Evolutionary conservation across 64 coral and sea anemone genomes (phyloP), one percentile per base, ranked within the genome.

Genomic region (Pocillopora verrucosa): DNA sequence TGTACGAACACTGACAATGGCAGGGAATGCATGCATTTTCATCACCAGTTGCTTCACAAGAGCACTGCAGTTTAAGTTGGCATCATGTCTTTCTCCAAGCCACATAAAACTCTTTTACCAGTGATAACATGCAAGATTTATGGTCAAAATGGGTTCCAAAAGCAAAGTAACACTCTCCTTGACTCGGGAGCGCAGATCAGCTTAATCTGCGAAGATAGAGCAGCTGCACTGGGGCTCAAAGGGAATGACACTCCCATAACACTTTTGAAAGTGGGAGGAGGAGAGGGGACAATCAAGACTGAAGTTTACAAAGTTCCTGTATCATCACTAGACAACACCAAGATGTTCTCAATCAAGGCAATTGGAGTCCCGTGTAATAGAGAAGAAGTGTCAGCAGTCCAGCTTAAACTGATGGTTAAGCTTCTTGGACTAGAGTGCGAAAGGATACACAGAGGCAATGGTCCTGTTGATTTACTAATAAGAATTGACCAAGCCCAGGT

Each of bases 21-120:
- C 13, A 74, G 16, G 34, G 34, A 93, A 80, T 93, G 86, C 61
- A 12, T 12, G 1, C 20, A 80, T 14, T 88, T 37, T 25, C 91
- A 93, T 64, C 91, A 88, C 58, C 91, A 58, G 11, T 62, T 93
- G 63, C 67, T 93, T 35, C 86, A 93, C 65, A 74, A 81, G 37
- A 81, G 20, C 34, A 83, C 9, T 26, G 30, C 91, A 51, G 65
- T 87, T 3, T 58, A 22, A 35, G 36, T 92, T 24, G 76, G 84
- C 11, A 17, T 83, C 16, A 65, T 85, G 10, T 34, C 61, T 17
- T 19, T n/a, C 10, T 34, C 35, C 30, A 59, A 45, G 19, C 36
- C 65, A 16, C 26, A 78, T 10, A n/a, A 65, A 11, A 56, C 83
- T 65, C 76, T 92, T 64, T 65, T 88, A 13, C 75, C 65, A 16